Base-by-base conservation (phyloP, 1,140 invertebrate species). In the Bombus terrestris region DNA sequence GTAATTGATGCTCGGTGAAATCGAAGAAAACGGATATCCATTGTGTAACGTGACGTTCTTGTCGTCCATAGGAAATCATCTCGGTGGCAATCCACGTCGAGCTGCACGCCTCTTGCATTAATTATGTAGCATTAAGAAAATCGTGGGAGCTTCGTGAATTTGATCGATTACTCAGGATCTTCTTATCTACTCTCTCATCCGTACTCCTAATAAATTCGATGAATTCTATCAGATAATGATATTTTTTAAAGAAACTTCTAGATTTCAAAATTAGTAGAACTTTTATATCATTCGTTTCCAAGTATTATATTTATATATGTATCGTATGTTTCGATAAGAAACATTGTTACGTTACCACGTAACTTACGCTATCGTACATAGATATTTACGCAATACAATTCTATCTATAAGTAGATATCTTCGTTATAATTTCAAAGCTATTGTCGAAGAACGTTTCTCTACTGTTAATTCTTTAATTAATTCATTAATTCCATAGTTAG, bases 21-120 rank as follows among this genome's bases (percentile, higher is more conserved):
- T 91, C 86, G 81, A 92, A 92, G 90, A 91, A 92, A 92, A 92
- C 89, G 87, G 35, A 85, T 68, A 62, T 71, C 74, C 80, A 86
- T 90, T 90, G 89, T 90, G 69, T 64, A 90, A 89, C 43, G 72
- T 15, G 64, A 89, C 47, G 81, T 43, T 64, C 43, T 80, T 85
- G 79, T 72, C 79, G 85, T 66, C 86, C 76, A 75, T 90, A 68
- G 79, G 59, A 89, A 90, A 90, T 88, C 81, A 81, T 85, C 76
- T 57, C 59, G 69, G 53, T 71, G 71, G 79, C 81, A 25, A 90
- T 90, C 47, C 88, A 85, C 82, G 81, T 87, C 59, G 77, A 25
- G 37, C 15, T 25, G 69, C 37, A 84, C 85, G 82, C 68, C 39
- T 43, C 59, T 4, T 76, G 86, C 81, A 90, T 90, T 84, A 88